Percentiles rank a stretch among this genome's conserved stretches.
phyloP scores from a whole-genome alignment of 2,797 vertebrate genomes.

The Spea hammondii region DNA sequence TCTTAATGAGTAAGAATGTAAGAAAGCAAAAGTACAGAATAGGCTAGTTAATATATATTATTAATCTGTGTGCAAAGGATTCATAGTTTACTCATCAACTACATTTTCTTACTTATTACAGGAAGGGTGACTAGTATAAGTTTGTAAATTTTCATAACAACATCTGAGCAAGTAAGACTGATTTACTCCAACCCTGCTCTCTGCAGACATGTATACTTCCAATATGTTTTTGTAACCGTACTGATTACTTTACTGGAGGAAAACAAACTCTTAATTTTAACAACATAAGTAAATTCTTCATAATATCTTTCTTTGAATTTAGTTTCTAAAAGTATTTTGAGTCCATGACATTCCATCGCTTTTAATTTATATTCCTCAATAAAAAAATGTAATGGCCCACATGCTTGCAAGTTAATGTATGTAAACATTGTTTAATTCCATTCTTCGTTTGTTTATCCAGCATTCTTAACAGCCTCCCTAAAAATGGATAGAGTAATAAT shows the following conservation, averaged over 20 bases:
- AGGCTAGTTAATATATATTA: too few relatives aligned
- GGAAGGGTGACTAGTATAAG: too few relatives aligned
- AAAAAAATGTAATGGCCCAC: slow-evolving; percentile 29
- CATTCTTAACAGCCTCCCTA: slow-evolving; percentile 20
- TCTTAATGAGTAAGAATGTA: too few relatives aligned
- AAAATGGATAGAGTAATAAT: slow-evolving; percentile 28
- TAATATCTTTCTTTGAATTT: slow-evolving; percentile 18
- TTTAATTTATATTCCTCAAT: slow-evolving; percentile 17
- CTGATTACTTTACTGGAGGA: background rate
- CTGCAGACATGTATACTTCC: too few relatives aligned
- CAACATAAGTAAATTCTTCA: slow-evolving; percentile 1
- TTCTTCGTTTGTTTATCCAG: slow-evolving; percentile 32
- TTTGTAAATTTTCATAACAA: too few relatives aligned
- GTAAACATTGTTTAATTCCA: slow-evolving; percentile 30
- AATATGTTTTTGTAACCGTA: too few relatives aligned
- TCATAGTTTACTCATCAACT: too few relatives aligned
- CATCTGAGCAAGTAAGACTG: too few relatives aligned
- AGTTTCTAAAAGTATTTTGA: slow-evolving; percentile 22
- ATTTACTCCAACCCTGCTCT: too few relatives aligned
- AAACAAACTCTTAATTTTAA: background rate
- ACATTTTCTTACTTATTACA: too few relatives aligned
- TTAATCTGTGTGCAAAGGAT: too few relatives aligned
- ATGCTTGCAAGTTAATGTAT: slow-evolving; percentile 31
- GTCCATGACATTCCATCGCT: slow-evolving; percentile 30
- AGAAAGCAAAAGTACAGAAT: too few relatives aligned